A percentile compares a stretch with the other conserved stretches of the same genome.
Evolutionary conservation across 2,888 invertebrate genomes (phyloP).

Genomic region (Drosophila quasianomalipes): DNA sequence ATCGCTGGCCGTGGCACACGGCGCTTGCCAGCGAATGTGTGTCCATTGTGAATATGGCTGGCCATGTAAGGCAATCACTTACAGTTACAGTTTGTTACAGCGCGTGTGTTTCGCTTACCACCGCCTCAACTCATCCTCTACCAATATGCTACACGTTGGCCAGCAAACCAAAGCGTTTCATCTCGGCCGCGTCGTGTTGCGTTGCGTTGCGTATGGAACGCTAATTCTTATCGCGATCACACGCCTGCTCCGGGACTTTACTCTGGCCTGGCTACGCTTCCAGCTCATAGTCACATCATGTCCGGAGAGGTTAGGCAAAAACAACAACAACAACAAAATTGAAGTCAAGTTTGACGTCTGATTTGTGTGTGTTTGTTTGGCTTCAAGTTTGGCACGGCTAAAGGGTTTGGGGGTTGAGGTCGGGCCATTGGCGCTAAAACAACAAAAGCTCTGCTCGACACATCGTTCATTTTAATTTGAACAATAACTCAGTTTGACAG

Average conservation of each 20-base stretch:
- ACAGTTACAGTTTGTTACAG: constrained; percentile 48
- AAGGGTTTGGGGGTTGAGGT: constrained; percentile 11
- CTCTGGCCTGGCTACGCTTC: constrained; percentile 47
- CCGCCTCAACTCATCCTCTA: constrained; percentile 32
- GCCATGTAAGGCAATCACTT: constrained; percentile 60
- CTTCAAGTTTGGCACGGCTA: constrained; percentile 13
- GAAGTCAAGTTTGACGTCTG: constrained; percentile 67
- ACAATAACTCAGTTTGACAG: constrained; percentile 67
- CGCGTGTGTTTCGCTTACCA: neutral
- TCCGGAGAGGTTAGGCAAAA: constrained; percentile 65
- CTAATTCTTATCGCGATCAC: constrained; percentile 76
- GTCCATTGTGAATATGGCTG: constrained; percentile 36
- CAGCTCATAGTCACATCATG: constrained; percentile 80
- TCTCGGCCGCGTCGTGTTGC: constrained; percentile 72
- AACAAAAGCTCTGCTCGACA: constrained; percentile 73
- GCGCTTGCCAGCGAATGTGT: constrained; percentile 15
- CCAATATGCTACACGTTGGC: constrained; percentile 53
- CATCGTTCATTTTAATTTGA: constrained; percentile 83
- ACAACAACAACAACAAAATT: constrained; percentile 28
- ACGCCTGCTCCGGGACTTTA: constrained; percentile 55
- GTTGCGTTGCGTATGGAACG: constrained; percentile 38
- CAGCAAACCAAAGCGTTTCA: constrained; percentile 58
- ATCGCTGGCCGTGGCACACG: constrained; percentile 24
- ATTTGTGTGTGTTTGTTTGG: constrained; percentile 36
- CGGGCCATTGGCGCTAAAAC: constrained; percentile 62